Evolutionary conservation across 2,113 vertebrate genomes (phyloP), one percentile per base, ranked within the genome.

Genomic region (Sarotherodon lohbergeri): DNA sequence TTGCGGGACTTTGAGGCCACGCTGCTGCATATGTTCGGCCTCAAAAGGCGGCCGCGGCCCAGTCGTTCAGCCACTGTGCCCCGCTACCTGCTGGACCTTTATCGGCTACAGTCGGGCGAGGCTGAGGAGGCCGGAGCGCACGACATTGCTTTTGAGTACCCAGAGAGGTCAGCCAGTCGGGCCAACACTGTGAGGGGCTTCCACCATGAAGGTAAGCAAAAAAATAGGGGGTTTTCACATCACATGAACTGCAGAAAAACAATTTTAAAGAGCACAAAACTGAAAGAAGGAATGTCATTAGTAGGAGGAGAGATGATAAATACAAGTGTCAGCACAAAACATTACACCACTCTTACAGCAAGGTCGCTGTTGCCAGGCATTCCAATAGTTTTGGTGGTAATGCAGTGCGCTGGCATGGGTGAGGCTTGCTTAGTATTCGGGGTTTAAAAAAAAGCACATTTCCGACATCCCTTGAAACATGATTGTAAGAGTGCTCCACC

Each of bases 131-230:
- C 97, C 19, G 97, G 92, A 81, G 94, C 90, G n/a, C 97, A 96
- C 10, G 95, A 97, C 79, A 91, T 97, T 55, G 92, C 92, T 80
- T 97, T 99, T 76, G 97, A 98, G 91, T 99, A 99, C 91, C 99
- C 99, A 0, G 99, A 99, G 96, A 97, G 97, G 90, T 98, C 97
- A 1, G 96, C 99, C 89, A 99, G 98, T 94, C 97, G 97, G 71
- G 98, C 99, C 86, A 99, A 99, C 97, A 99, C 99, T 79, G 98
- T 99, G 95, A 99, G 99, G 95, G 98, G 98, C 76, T 99, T 99
- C 96, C 98, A 99, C 93, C 99, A 99, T 94, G 98, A 99, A 97
- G 99, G 99, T 99, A 95, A 93, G 92, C 43, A 46, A 48, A 29
- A 9, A 57, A 56, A 13, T 11, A 34, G 4, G 1, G 39, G 2